Evolutionary conservation across 92 coral and sea anemone species (phyloP), one percentile per base, ranked within the genome.

Genomic region (Phenganax stokvisi): DNA sequence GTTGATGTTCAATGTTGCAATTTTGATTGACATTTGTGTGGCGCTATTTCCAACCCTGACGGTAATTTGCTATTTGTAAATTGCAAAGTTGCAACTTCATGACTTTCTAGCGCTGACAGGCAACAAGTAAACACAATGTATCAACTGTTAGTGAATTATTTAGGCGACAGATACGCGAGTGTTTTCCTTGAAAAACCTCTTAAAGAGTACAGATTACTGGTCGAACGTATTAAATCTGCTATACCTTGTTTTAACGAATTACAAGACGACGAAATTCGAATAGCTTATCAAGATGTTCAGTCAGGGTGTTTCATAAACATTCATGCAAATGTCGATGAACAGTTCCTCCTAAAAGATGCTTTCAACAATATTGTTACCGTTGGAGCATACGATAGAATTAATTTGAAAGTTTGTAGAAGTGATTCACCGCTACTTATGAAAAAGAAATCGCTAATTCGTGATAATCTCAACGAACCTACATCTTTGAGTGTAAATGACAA

Each of bases 221-320:
- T 77, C 12, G 29, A 30, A 60, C 25, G 82, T 27, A 64, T 77
- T 2, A 77, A 61, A 60, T 2, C 3, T 27, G 72, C 72, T 20
- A 64, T 57, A 54, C 71, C 82, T 51, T 77, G 68, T 64, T 51
- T 77, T 6, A 58, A 31, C 10, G 54, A 77, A 77, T 61, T 77
- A 10, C 57, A 61, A 6, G 28, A 47, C 54, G 71, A 60, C 29
- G 47, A 77, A 77, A 60, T 77, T 10, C 59, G 72, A 58, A 37
- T 77, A 16, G 82, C 82, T 0, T 77, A 60, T 51, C 12, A 77
- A 8, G 71, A 77, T 52, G 72, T 77, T 31, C 71, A 77, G 17
- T 77, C 71, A 15, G 71, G 72, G 17, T 28, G 54, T 61, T 77
- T 77, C 72, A 77, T 77, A 37, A 77, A 58, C 16, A 77, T 77